Conservation (phyloP, 2,888 invertebrate genomes). For the Eueremaeus valkanovi region DNA sequence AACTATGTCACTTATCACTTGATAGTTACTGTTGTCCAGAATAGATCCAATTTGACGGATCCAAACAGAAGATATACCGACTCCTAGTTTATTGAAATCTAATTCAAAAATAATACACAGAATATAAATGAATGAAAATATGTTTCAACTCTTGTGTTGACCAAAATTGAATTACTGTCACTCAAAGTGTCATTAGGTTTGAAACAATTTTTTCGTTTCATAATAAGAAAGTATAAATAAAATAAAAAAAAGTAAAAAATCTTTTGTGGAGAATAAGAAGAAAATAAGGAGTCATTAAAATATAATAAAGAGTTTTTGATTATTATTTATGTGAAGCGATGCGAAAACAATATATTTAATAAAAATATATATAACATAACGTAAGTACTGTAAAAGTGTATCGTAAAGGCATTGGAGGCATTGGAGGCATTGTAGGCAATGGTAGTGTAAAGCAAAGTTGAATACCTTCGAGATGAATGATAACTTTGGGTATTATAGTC, state of each 20-base stretch:
- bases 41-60: constrained; percentile 31
- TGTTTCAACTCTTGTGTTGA: not conserved
- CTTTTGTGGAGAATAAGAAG: not conserved
- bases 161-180: not conserved
- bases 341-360: constrained; percentile 22
- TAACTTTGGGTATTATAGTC: constrained; percentile 27
- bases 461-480: constrained; percentile 38
- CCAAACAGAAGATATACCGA: constrained; percentile 39
- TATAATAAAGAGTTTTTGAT: not conserved
- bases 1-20: constrained; percentile 39
- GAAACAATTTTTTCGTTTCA: too few species aligned
- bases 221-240: too few species aligned
- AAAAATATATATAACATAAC: not conserved
- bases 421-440: too few species aligned
- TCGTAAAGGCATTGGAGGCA: not conserved
- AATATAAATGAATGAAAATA: not conserved
- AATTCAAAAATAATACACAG: not conserved
- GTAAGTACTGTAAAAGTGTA: too few species aligned
- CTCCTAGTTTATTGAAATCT: constrained; percentile 41
- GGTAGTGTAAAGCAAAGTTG: not conserved
- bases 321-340: constrained; percentile 23
- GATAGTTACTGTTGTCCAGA: constrained; percentile 24
- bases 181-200: not conserved
- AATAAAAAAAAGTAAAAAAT: too few species aligned
- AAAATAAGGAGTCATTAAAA: not conserved